Conservation (phyloP, 2,888 invertebrate species). For the Hirtodrosophila alboralis region DNA sequence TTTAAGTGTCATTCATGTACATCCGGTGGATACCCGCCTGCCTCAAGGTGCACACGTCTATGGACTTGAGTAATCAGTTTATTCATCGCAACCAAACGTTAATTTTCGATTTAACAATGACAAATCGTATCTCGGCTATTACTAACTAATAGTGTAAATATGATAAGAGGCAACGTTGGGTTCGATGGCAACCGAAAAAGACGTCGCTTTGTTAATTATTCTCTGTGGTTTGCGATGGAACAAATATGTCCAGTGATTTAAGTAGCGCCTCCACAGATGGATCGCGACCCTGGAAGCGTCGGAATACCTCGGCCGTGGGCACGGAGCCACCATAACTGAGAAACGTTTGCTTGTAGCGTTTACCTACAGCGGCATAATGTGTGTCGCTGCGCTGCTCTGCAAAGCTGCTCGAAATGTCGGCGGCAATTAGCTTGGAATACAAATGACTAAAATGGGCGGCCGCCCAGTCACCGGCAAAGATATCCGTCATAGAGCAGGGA, state of each 20-base stretch:
- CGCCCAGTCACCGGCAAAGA: slow-evolving; percentile 92
- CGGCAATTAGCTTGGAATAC: slow-evolving; percentile 95
- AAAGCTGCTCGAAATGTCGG: slow-evolving; percentile 95
- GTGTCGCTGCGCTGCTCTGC: slow-evolving; percentile 84
- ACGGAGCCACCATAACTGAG: slow-evolving; percentile 92
- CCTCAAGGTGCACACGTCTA: slow-evolving; percentile 5
- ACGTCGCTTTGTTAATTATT: slow-evolving; percentile 48
- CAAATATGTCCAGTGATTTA: slow-evolving; percentile 81
- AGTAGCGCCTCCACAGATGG: slow-evolving; percentile 93
- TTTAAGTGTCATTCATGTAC: slow-evolving; percentile 3
- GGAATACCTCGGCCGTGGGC: slow-evolving; percentile 93
- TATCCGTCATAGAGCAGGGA: slow-evolving; percentile 92
- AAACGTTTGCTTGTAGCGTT: slow-evolving; percentile 92
- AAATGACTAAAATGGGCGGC: slow-evolving; percentile 93
- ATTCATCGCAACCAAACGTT: slow-evolving; percentile 25
- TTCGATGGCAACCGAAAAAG: slow-evolving; percentile 9
- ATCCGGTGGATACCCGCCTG: slow-evolving; percentile 12
- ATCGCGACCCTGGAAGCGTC: slow-evolving; percentile 95
- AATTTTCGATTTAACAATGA: slow-evolving; percentile 28
- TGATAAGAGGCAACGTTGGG: slow-evolving; percentile 43
- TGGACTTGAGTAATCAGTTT: slow-evolving; percentile 25
- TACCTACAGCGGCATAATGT: slow-evolving; percentile 85
- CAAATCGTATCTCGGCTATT: slow-evolving; percentile 23
- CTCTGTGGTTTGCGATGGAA: slow-evolving; percentile 78
- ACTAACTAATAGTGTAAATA: slow-evolving; percentile 13